phyloP scores from a whole-genome alignment of 2,113 vertebrate genomes.

The Potamarius usumacintae region DNA sequence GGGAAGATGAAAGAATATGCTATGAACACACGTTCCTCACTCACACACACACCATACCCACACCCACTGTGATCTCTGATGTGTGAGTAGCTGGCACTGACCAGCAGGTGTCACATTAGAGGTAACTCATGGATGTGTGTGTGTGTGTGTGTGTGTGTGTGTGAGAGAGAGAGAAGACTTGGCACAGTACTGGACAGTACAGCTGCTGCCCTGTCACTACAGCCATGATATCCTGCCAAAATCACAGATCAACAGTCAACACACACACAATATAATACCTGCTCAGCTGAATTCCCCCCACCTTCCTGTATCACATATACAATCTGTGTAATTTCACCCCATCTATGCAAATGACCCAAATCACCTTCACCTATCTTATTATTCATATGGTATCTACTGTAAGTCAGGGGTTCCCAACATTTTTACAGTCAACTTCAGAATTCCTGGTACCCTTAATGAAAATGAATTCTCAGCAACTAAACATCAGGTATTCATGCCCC shows the following conservation, averaged over 20 bases:
- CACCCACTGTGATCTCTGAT: slow-evolving; percentile 30
- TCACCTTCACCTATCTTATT: neutral
- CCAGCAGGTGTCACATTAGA: slow-evolving; percentile 71
- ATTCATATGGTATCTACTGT: neutral
- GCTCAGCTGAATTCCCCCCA: neutral
- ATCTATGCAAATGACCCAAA: neutral
- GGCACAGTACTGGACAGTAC: slow-evolving; percentile 21
- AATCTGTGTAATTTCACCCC: slow-evolving; percentile 10
- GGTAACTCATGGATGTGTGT: slow-evolving; percentile 55
- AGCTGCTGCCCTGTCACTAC: slow-evolving; percentile 62
- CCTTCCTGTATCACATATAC: neutral
- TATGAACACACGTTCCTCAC: neutral
- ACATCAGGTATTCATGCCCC: neutral
- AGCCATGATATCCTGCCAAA: slow-evolving; percentile 63
- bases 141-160: slow-evolving; percentile 24
- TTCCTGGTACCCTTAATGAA: neutral
- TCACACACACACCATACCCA: slow-evolving; percentile 41
- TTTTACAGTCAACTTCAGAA: neutral
- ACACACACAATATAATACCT: slow-evolving; percentile 5
- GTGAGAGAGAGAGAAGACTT: neutral
- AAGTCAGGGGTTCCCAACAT: neutral
- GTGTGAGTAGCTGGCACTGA: slow-evolving; percentile 55
- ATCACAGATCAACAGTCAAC: slow-evolving; percentile 53
- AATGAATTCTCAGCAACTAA: neutral
- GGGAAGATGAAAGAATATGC: slow-evolving; percentile 6